These are phyloP conservation scores for Silurus aristotelis DNA, from an alignment of 2,797 vertebrate species.

Conservation along the genomic window DNA sequence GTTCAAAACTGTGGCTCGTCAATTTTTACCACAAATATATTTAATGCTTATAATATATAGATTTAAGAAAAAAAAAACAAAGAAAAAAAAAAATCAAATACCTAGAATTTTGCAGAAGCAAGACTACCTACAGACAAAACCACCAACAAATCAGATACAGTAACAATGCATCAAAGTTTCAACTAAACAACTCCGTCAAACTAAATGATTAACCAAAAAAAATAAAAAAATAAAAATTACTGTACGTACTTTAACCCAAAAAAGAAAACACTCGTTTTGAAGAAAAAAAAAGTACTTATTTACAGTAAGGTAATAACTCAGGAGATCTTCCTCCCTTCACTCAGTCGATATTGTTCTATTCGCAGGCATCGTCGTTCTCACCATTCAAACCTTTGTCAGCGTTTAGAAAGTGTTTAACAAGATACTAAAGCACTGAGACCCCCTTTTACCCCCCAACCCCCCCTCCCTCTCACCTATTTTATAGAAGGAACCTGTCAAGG, in stretches of 20 bases:
- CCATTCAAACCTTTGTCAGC: conserved; percentile 76
- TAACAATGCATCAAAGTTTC: conserved; percentile 81
- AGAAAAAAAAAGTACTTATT: conserved; percentile 79
- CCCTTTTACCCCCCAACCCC: conserved; percentile 49
- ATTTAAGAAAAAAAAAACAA: conserved; percentile 74
- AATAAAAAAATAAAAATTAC: conserved; percentile 78
- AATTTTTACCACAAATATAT: conserved; percentile 94
- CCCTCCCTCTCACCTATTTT: conserved; percentile 64
- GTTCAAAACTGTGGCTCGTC: conserved; percentile 90
- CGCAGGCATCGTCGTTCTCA: conserved; percentile 71
- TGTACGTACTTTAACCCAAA: conserved; percentile 80
- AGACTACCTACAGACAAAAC: conserved; percentile 98
- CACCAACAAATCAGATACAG: conserved; percentile 90
- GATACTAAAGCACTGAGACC: conserved; percentile 87
- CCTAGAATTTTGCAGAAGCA: conserved; percentile 88
- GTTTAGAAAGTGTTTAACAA: conserved; percentile 84
- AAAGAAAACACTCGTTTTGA: conserved; percentile 79
- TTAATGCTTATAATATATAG: conserved; percentile 72
- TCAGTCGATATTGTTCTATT: conserved; percentile 66
- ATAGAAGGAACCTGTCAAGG: conserved; percentile 89
- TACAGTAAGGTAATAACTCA: conserved; percentile 88
- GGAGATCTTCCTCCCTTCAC: conserved; percentile 81
- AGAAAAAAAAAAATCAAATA: conserved; percentile 75
- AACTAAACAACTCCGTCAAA: conserved; percentile 78
- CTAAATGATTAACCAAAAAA: conserved; percentile 64